phyloP scores from a whole-genome alignment of 2,888 invertebrate genomes.

The Ypsolopha sequella region DNA sequence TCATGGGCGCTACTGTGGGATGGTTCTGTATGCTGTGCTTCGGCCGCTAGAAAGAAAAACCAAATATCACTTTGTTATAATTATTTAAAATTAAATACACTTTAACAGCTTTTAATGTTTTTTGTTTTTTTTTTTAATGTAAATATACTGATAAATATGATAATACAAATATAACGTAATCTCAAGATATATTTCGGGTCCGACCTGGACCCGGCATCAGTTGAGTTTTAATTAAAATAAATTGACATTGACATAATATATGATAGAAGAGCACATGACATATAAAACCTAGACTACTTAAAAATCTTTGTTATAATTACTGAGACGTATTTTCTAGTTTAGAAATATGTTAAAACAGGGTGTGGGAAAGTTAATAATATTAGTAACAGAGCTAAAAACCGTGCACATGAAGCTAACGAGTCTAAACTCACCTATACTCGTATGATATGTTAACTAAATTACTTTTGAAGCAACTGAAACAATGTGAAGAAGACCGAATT shows the following conservation, averaged over 20 bases:
- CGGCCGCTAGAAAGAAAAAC: conserved; percentile 41
- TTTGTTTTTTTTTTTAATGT: background rate
- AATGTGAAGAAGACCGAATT: conserved; percentile 35
- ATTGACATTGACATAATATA: no score
- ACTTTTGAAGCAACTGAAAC: conserved; percentile 66
- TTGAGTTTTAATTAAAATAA: no score
- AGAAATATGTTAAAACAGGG: conserved; percentile 16
- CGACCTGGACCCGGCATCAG: no score
- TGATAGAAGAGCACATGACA: no score
- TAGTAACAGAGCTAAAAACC: conserved; percentile 5
- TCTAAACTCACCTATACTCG: conserved; percentile 38
- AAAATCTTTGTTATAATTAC: no score
- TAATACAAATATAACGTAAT: no score
- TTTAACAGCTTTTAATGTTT: background rate
- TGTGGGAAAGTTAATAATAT: conserved; percentile 4
- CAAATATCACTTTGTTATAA: conserved; percentile 7
- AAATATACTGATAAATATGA: no score
- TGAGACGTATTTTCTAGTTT: no score
- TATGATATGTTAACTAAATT: conserved; percentile 27
- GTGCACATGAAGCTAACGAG: conserved; percentile 20
- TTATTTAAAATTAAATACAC: no score
- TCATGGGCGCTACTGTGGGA: conserved; percentile 54
- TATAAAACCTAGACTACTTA: no score
- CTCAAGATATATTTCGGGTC: no score
- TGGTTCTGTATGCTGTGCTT: conserved; percentile 43